phyloP scores from a whole-genome alignment of 2,888 invertebrate species.

The Ceriagrion tenellum region DNA sequence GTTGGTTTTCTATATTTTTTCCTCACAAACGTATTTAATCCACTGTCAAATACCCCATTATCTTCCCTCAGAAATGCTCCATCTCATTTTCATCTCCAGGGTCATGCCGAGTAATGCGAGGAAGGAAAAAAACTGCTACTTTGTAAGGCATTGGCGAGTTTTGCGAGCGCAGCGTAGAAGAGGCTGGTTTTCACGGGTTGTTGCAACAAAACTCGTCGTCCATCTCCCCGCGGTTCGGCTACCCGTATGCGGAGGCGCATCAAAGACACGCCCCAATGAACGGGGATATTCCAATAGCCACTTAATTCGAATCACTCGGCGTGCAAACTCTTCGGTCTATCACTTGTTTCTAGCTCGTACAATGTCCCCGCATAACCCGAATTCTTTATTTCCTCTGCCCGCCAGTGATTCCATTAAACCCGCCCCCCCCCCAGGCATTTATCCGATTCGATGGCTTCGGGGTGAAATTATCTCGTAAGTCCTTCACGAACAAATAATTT shows the following conservation, averaged over 20 bases:
- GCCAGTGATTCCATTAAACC: neutral
- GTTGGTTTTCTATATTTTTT: neutral
- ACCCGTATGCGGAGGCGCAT: neutral
- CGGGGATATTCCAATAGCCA: slow-evolving; percentile 4
- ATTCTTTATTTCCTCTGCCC: too few relatives aligned
- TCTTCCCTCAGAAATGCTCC: neutral
- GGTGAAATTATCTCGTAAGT: neutral
- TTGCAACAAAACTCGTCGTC: neutral
- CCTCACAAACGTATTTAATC: neutral
- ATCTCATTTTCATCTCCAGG: neutral
- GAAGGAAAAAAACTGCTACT: neutral
- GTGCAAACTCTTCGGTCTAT: neutral
- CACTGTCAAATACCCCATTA: neutral
- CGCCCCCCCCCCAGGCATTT: neutral
- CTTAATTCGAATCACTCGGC: neutral
- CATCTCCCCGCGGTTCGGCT: neutral
- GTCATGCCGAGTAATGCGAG: neutral
- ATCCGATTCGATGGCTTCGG: neutral
- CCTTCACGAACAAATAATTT: neutral
- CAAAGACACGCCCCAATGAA: neutral
- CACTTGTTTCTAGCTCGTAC: neutral
- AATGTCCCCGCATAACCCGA: neutral
- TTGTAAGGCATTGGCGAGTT: neutral
- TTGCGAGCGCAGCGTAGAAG: neutral
- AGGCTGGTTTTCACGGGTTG: neutral